Evolutionary conservation across 2,113 vertebrate genomes (phyloP).

Genomic region (Hippolais icterina): DNA sequence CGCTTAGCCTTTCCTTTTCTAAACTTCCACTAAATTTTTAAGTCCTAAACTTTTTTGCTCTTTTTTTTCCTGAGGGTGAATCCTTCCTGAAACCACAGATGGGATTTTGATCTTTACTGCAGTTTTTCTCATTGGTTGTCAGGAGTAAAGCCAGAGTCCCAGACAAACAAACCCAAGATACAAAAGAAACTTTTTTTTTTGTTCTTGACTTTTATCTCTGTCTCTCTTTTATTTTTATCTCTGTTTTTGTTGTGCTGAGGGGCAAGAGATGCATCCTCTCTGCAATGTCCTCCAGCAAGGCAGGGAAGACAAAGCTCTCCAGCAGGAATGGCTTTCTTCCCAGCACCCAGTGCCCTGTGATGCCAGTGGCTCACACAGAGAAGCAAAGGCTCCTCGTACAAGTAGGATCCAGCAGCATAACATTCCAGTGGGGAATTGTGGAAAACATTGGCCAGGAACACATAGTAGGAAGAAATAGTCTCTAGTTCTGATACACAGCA

Average conservation of each 20-base stretch:
- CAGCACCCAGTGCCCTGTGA: rapidly evolving
- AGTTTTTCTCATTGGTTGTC: neutral
- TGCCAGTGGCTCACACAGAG: neutral
- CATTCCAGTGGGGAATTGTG: neutral
- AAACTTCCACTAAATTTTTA: neutral
- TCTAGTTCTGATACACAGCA: neutral
- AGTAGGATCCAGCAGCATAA: neutral
- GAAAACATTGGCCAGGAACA: neutral
- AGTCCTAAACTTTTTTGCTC: neutral
- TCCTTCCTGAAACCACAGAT: neutral
- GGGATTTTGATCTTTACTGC: neutral
- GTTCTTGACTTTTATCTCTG: neutral
- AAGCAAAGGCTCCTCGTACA: neutral
- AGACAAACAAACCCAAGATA: neutral
- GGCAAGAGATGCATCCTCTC: neutral
- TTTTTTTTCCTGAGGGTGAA: neutral
- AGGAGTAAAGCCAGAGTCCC: neutral
- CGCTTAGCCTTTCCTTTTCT: neutral
- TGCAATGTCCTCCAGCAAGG: neutral
- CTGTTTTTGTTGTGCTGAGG: neutral
- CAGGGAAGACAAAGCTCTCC: neutral
- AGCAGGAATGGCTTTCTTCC: neutral
- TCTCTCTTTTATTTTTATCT: neutral
- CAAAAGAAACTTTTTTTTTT: neutral
- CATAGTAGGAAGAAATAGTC: neutral